phyloP scores from a whole-genome alignment of 2,113 vertebrate genomes.

The Dascyllus trimaculatus region DNA sequence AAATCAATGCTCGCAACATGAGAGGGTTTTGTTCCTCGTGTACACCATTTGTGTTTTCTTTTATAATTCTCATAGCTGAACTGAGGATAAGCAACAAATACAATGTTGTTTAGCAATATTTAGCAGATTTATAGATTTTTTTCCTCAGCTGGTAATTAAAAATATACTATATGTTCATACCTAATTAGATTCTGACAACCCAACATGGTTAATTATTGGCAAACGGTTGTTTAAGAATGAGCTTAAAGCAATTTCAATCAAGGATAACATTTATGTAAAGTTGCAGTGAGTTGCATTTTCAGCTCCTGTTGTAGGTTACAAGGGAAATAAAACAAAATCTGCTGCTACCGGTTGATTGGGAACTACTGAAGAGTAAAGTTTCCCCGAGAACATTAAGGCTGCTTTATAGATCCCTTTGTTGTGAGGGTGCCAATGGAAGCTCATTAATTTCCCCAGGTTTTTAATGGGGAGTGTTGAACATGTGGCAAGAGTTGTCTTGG shows the following conservation, averaged over 20 bases:
- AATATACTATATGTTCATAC: conserved; percentile 37
- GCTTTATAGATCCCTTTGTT: conserved; percentile 86
- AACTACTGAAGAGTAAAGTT: conserved; percentile 84
- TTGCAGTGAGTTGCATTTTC: conserved; percentile 72
- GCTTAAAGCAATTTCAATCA: conserved; percentile 67
- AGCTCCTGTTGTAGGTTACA: conserved; percentile 76
- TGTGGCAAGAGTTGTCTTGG: conserved; percentile 83
- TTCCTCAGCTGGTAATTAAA: conserved; percentile 49
- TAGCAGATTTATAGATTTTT: conserved; percentile 64
- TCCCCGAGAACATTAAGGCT: conserved; percentile 81
- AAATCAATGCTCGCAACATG: conserved; percentile 69
- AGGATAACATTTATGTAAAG: conserved; percentile 74
- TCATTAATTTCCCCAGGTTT: conserved; percentile 85
- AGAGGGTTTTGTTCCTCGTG: conserved; percentile 58
- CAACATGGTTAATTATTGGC: conserved; percentile 72
- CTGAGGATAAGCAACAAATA: conserved; percentile 32
- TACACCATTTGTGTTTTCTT: conserved; percentile 31
- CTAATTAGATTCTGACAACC: conserved; percentile 62
- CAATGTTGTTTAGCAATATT: conserved; percentile 22
- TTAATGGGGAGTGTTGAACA: conserved; percentile 84
- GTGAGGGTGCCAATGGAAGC: conserved; percentile 83
- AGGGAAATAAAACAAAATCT: conserved; percentile 82
- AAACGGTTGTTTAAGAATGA: conserved; percentile 62
- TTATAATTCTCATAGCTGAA: conserved; percentile 2
- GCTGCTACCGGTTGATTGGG: conserved; percentile 83